A percentile compares a stretch with the other conserved stretches of the same genome.
Conservation (phyloP, 2,888 invertebrate species). For the Branchellion lobata region DNA sequence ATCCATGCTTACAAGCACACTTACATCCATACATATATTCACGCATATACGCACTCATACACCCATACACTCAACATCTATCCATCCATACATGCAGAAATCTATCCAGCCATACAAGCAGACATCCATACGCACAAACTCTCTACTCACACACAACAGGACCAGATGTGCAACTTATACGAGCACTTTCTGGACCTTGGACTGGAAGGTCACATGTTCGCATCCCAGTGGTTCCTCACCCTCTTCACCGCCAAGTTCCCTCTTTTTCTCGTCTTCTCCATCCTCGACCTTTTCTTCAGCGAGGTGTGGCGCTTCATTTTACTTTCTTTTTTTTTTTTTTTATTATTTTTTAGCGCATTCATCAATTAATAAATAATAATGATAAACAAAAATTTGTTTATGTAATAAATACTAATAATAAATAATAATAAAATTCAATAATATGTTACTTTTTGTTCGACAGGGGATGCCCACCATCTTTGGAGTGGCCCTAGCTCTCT, state of each 20-base stretch:
- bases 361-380: no score
- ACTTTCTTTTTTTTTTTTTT: not conserved
- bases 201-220: constrained; percentile 97
- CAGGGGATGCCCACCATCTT: constrained; percentile 91
- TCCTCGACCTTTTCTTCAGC: constrained; percentile 87
- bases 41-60: not conserved
- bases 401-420: no score
- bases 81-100: not conserved
- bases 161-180: constrained; percentile 64
- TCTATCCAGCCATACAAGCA: constrained; percentile 15
- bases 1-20: no score
- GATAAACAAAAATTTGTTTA: no score
- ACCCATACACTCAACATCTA: constrained; percentile 3
- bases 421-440: no score
- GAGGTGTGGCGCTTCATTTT: constrained; percentile 59
- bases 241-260: constrained; percentile 99
- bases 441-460: not conserved
- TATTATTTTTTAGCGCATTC: not conserved
- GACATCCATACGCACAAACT: not conserved
- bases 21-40: no score
- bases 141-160: constrained; percentile 55
- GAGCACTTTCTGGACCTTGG: constrained; percentile 69
- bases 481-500: constrained; percentile 88
- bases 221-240: constrained; percentile 98
- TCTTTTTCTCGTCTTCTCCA: constrained; percentile 91